Evolutionary conservation across 23 tunicate genomes (phyloP).

Genomic region (Halocynthia roretzi): DNA sequence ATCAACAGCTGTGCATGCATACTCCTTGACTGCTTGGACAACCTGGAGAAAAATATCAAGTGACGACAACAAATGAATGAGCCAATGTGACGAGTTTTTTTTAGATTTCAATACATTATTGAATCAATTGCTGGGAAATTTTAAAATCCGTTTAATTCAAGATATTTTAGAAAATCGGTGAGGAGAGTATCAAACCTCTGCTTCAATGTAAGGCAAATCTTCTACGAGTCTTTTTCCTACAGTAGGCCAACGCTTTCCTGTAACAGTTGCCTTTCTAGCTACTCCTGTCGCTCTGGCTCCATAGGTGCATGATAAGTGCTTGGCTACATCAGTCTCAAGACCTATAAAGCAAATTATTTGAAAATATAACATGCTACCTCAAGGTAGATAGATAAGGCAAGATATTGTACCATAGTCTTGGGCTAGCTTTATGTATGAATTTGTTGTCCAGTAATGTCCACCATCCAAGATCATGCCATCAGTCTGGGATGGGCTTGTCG

Average conservation of each 20-base stretch:
- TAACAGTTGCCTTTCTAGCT: constrained; percentile 81
- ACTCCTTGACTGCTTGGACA: constrained; percentile 69
- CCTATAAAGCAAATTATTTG: constrained; percentile 31
- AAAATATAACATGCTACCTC: neutral
- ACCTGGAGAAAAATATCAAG: constrained; percentile 24
- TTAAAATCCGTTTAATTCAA: too few species aligned
- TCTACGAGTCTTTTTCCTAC: constrained; percentile 80
- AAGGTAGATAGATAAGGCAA: neutral
- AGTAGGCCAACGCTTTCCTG: constrained; percentile 82
- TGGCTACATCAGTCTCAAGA: constrained; percentile 86
- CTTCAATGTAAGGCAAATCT: constrained; percentile 91
- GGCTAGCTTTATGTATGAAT: constrained; percentile 81
- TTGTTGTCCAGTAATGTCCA: constrained; percentile 88
- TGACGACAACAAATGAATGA: too few species aligned
- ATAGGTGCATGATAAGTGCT: constrained; percentile 74
- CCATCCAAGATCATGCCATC: constrained; percentile 86
- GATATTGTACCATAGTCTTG: constrained; percentile 67
- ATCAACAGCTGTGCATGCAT: constrained; percentile 86
- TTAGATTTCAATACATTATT: too few species aligned
- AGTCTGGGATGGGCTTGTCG: constrained; percentile 45
- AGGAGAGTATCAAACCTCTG: constrained; percentile 43
- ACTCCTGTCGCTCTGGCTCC: constrained; percentile 74
- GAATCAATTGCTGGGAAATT: too few species aligned
- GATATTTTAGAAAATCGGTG: too few species aligned
- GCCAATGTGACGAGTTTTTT: too few species aligned